Percentiles rank a stretch among this genome's conserved stretches.
These are phyloP conservation scores for Atethmia centrago DNA, from an alignment of 2,888 invertebrate genomes.

Conservation along the genomic window DNA sequence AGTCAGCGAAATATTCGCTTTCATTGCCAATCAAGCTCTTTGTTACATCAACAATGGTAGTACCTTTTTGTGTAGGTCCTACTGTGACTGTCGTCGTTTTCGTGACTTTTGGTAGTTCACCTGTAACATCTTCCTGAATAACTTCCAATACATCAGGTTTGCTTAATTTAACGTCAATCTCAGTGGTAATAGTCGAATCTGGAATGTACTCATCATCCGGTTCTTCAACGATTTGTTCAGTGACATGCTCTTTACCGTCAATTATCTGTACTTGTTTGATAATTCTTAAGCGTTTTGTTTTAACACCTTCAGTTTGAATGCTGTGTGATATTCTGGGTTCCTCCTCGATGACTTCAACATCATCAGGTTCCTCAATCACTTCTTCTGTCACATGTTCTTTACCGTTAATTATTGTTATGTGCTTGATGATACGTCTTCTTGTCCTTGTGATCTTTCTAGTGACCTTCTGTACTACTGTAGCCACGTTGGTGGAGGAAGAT, in stretches of 20 bases:
- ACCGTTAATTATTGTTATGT: conserved; percentile 94
- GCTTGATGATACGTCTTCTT: conserved; percentile 93
- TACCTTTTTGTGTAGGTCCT: conserved; percentile 31
- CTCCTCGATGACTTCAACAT: conserved; percentile 93
- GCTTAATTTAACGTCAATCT: conserved; percentile 75
- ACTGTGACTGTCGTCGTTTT: conserved; percentile 46
- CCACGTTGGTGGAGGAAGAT: conserved; percentile 76
- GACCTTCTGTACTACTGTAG: conserved; percentile 94
- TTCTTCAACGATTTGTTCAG: conserved; percentile 93
- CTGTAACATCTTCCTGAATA: conserved; percentile 43
- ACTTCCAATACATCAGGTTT: conserved; percentile 51
- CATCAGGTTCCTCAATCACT: conserved; percentile 95
- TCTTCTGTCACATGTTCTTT: conserved; percentile 96
- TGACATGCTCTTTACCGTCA: conserved; percentile 94
- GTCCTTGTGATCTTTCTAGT: conserved; percentile 94
- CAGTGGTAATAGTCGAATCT: conserved; percentile 76
- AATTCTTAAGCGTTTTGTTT: conserved; percentile 88
- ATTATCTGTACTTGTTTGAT: conserved; percentile 92
- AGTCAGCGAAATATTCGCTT: conserved; percentile 58
- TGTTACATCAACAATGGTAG: conserved; percentile 45
- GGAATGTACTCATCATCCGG: conserved; percentile 83
- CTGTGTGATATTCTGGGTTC: conserved; percentile 82
- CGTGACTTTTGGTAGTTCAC: conserved; percentile 25
- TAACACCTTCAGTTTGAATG: conserved; percentile 77
- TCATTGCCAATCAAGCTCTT: conserved; percentile 68